Percentiles rank a stretch among this genome's conserved stretches.
Conservation (phyloP, 2,888 invertebrate genomes). For the Panzeria rudis region DNA sequence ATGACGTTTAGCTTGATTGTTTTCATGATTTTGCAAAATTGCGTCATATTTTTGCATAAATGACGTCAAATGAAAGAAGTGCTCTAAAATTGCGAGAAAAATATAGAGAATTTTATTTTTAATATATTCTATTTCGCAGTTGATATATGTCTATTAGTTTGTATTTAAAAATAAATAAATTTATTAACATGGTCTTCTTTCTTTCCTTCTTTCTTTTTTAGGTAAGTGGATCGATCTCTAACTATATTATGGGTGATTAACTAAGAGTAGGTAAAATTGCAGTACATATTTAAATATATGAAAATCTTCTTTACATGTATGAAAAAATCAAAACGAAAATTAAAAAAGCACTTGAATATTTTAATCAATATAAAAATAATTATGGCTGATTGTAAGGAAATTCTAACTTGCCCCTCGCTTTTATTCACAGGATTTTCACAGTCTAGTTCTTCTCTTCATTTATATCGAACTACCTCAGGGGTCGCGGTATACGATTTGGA, state of each 20-base stretch:
- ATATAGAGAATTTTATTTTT: not conserved
- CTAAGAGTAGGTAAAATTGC: not conserved
- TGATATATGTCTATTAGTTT: not conserved
- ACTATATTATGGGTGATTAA: not conserved
- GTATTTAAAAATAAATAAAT: not conserved
- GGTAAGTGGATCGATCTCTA: slow-evolving; percentile 8
- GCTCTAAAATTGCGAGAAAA: not conserved
- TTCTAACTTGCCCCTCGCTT: too few relatives aligned
- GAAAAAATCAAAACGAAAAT: not conserved
- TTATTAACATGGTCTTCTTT: not conserved
- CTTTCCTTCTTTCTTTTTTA: not conserved
- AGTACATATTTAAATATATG: too few relatives aligned
- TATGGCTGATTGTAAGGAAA: too few relatives aligned
- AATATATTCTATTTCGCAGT: not conserved
- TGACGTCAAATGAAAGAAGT: slow-evolving; percentile 43
- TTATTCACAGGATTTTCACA: too few relatives aligned
- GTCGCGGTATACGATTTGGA: too few relatives aligned
- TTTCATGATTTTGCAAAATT: slow-evolving; percentile 15
- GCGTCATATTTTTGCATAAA: slow-evolving; percentile 7
- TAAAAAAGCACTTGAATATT: not conserved
- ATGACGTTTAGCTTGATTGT: slow-evolving; percentile 20
- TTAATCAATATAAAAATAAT: not conserved
- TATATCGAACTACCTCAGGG: too few relatives aligned
- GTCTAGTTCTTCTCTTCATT: too few relatives aligned
- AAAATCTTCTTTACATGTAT: not conserved